Base-by-base conservation (phyloP, 2,113 vertebrate species). In the Syngnathus floridae region DNA sequence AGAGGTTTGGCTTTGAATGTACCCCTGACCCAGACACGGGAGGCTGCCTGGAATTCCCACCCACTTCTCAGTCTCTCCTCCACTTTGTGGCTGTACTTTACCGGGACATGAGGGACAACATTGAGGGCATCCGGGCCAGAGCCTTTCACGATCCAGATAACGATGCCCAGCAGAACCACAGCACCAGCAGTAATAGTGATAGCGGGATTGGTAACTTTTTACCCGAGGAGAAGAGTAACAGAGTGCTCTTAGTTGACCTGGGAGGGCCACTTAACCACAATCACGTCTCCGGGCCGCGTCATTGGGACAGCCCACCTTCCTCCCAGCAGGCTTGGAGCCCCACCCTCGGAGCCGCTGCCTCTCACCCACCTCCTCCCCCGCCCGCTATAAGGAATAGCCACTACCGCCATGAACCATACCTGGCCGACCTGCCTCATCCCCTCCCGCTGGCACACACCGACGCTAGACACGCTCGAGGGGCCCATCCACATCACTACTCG, bases 11-110 rank as follows among this genome's bases (percentile, higher is more conserved):
- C 43, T 92, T 99, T 41, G 92, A 91, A 69, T 99, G 97, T 72
- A 99, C 97, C 0, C 95, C 95, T 0, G 97, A 99, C 84, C 95
- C 95, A 0, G 97, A 99, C 73, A 94, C 94, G 0, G 92, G 89
- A 7, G 97, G 96, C 69, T 99, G 97, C 67, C 84, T 99, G 45
- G 96, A 99, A 67, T 99, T 98, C 80, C 97, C 97, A 0, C 90
- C 92, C 0, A 98, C 95, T 1, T 98, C 95, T 51, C 90, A 98
- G 22, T 93, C 97, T 0, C 93, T 98, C 62, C 90, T 98, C 31
- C 96, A 98, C 86, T 98, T 98, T 78, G 88, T 99, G 70, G 98
- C 97, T 0, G 94, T 97, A 64, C 92, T 99, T 0, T 99, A 97
- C 51, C 91, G 95, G 54, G 97, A 98, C 82, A 97, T 98, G 95